Percentiles rank a stretch among this genome's conserved stretches.
These are phyloP conservation scores for Junonia oenone DNA, from an alignment of 2,888 invertebrate species.

Conservation along the genomic window DNA sequence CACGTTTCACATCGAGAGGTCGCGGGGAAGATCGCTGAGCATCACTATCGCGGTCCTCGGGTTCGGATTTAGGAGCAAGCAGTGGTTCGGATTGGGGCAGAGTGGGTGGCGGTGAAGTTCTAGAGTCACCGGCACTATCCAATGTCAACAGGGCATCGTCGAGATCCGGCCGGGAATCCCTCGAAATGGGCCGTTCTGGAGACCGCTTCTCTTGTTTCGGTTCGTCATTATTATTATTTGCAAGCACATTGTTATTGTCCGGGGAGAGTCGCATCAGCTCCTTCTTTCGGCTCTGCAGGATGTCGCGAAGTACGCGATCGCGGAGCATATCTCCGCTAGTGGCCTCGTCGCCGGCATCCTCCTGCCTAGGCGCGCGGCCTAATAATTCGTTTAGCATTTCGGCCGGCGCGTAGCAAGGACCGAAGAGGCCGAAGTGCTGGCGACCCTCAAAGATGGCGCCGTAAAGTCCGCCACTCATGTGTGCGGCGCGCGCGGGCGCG, in stretches of 20 bases:
- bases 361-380: conserved; percentile 88
- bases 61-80: conserved; percentile 83
- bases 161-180: conserved; percentile 81
- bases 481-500: conserved; percentile 83
- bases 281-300: conserved; percentile 93
- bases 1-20: conserved; percentile 92
- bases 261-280: conserved; percentile 84
- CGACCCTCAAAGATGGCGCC: conserved; percentile 91
- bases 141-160: conserved; percentile 82
- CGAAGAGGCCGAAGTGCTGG: conserved; percentile 90
- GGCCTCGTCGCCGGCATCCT: conserved; percentile 78
- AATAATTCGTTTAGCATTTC: conserved; percentile 95
- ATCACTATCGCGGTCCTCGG: conserved; percentile 81
- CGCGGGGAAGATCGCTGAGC: conserved; percentile 77
- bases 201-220: conserved; percentile 75
- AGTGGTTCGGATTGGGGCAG: conserved; percentile 75
- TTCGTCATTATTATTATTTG: conserved; percentile 78
- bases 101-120: conserved; percentile 77
- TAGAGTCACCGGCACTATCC: conserved; percentile 74
- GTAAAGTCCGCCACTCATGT: conserved; percentile 92
- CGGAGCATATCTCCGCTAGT: conserved; percentile 75
- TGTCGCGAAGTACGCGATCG: conserved; percentile 93
- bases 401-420: conserved; percentile 91
- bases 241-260: conserved; percentile 79
- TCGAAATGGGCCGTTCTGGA: conserved; percentile 82